Base-by-base conservation (phyloP, 2,113 vertebrate genomes). In the Regulus satrapa region DNA sequence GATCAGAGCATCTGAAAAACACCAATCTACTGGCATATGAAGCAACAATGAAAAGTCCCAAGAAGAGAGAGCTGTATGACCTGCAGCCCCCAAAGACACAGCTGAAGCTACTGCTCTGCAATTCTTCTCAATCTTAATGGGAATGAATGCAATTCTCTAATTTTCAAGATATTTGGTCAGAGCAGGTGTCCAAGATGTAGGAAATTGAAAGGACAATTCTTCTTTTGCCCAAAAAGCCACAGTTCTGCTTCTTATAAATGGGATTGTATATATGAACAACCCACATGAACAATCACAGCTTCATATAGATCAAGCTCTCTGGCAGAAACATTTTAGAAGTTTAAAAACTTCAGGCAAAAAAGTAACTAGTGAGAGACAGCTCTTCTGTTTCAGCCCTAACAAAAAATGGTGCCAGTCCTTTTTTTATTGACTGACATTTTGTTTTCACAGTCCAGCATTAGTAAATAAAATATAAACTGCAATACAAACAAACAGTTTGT, bases 401-500 rank as follows among this genome's bases (percentile, higher is more conserved):
- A 90, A 83, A 32, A 85, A 80, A 58, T 6, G 8, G 8, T 80
- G 26, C 6, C 49, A 69, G 79, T 77, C 46, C 51, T 54, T 68
- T 92, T 92, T 40, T 62, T 41, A 66, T 2, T 74, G 64, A 67
- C 32, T 45, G 32, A 29, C 23, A 6, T 58, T 71, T 69, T 66
- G 58, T 71, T 87, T 71, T 9, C 46, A 63, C 17, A 18, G 16
- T 77, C 46, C 32, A 59, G 32, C 9, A 64, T 38, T 14, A 67
- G 28, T 69, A 94, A 81, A 90, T 41, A 63, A 85, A 95, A 88
- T n/a, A 75, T 64, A 81, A 87, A 2, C 18, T 46, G 55, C 23
- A 63, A 14, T 58, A 86, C 13, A 81, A 74, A 80, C 19, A 38
- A 91, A 34, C 48, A 79, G 15, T 17, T 43, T 41, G 20, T 18